Evolutionary conservation across 1,140 invertebrate species (phyloP).

Genomic region (Drosophila asahinai): DNA sequence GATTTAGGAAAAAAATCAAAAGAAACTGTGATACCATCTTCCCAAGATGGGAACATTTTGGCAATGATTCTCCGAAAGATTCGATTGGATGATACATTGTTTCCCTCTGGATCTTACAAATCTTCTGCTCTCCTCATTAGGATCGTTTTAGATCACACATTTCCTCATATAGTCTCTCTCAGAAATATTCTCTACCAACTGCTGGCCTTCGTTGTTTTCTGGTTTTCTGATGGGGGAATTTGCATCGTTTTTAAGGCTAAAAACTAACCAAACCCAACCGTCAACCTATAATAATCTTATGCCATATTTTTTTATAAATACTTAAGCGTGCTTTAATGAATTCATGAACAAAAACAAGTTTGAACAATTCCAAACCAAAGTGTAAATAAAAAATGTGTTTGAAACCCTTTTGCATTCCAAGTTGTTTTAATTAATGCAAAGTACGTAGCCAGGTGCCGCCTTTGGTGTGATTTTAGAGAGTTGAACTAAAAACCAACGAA

Average conservation of each 20-base stretch:
- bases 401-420: slow-evolving; percentile 79
- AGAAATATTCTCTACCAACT: background rate
- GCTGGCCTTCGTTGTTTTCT: slow-evolving; percentile 28
- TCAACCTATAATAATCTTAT: slow-evolving; percentile 8
- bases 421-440: slow-evolving; percentile 83
- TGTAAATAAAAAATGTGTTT: slow-evolving; percentile 68
- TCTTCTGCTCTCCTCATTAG: background rate
- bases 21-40: slow-evolving; percentile 12
- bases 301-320: slow-evolving; percentile 43
- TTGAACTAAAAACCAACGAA: slow-evolving; percentile 48
- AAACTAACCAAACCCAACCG: slow-evolving; percentile 1
- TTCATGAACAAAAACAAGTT: slow-evolving; percentile 16
- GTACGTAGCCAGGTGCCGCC: slow-evolving; percentile 69
- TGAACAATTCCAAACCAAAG: slow-evolving; percentile 36
- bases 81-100: background rate
- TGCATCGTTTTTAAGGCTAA: slow-evolving; percentile 16
- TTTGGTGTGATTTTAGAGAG: slow-evolving; percentile 69
- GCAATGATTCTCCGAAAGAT: background rate
- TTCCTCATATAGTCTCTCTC: background rate
- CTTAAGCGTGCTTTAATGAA: slow-evolving; percentile 38
- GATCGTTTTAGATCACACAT: background rate
- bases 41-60: background rate
- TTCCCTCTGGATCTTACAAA: slow-evolving; percentile 4
- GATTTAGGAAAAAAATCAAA: slow-evolving; percentile 2
- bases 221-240: background rate